These are phyloP conservation scores for Oligia latruncula DNA, from an alignment of 2,888 invertebrate species.

Conservation along the genomic window DNA sequence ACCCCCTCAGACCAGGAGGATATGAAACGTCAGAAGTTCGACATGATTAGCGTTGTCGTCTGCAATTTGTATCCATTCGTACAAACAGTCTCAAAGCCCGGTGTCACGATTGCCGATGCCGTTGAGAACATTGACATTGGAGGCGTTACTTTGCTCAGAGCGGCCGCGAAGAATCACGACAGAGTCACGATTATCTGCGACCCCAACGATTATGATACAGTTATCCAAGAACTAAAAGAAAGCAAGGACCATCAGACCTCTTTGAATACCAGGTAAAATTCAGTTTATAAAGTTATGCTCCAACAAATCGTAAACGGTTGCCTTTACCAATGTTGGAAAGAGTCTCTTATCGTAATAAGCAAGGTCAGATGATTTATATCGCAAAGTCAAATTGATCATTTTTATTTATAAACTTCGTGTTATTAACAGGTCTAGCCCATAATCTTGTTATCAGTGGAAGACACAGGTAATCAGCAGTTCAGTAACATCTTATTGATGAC, in stretches of 20 bases:
- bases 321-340: neutral
- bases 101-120: constrained; percentile 96
- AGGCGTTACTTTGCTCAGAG: constrained; percentile 97
- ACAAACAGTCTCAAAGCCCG: constrained; percentile 94
- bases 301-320: neutral
- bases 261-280: constrained; percentile 91
- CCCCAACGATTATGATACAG: constrained; percentile 95
- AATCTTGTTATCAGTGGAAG: constrained; percentile 17
- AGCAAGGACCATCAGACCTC: constrained; percentile 92
- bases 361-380: neutral
- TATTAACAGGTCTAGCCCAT: constrained; percentile 47
- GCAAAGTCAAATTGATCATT: neutral
- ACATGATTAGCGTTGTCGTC: constrained; percentile 96
- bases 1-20: constrained; percentile 95
- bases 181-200: constrained; percentile 98
- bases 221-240: constrained; percentile 93
- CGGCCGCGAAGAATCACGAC: constrained; percentile 99
- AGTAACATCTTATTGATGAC: constrained; percentile 1
- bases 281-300: neutral
- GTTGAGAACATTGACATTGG: constrained; percentile 99
- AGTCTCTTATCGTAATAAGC: neutral
- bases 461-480: constrained; percentile 35
- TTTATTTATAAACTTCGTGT: constrained; percentile 16
- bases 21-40: constrained; percentile 94
- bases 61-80: constrained; percentile 99